phyloP scores from a whole-genome alignment of 2,888 invertebrate species.

The Trissoscelio sp. region DNA sequence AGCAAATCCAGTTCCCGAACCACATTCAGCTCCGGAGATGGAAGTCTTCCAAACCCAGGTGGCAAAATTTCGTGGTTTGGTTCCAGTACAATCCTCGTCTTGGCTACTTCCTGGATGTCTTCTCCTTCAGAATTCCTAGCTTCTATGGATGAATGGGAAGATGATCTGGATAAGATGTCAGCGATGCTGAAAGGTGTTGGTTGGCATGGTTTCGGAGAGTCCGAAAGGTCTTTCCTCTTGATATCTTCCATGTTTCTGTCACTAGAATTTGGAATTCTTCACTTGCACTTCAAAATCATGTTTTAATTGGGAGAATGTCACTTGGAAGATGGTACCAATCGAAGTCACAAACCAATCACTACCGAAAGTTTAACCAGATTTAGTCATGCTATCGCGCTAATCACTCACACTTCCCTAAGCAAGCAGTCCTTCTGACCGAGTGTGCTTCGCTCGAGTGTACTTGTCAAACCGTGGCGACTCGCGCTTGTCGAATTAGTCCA shows the following conservation, averaged over 20 bases:
- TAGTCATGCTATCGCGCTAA: no score
- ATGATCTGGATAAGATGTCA: conserved; percentile 79
- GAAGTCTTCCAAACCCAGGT: conserved; percentile 72
- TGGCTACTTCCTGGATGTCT: conserved; percentile 33
- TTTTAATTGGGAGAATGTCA: no score
- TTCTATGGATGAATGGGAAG: conserved; percentile 68
- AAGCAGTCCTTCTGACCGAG: conserved; percentile 78
- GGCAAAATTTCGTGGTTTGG: conserved; percentile 36
- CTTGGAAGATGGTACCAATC: no score
- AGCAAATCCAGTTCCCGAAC: conserved; percentile 79
- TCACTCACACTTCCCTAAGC: background rate
- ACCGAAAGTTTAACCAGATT: no score
- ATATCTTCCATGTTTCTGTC: conserved; percentile 43
- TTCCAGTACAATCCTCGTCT: conserved; percentile 54
- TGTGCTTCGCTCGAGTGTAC: conserved; percentile 82
- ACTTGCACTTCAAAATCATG: conserved; percentile 24
- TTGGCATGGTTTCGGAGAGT: conserved; percentile 78
- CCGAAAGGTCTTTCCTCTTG: conserved; percentile 73
- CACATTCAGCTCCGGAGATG: conserved; percentile 77
- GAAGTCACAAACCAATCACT: conserved; percentile 30
- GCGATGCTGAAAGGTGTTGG: conserved; percentile 82
- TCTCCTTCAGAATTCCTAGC: conserved; percentile 66
- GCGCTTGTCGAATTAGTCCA: conserved; percentile 81
- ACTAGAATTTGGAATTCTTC: conserved; percentile 15
- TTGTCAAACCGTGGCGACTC: conserved; percentile 77